Base-by-base conservation (phyloP, 2,113 vertebrate species). In the Clarias gariepinus region DNA sequence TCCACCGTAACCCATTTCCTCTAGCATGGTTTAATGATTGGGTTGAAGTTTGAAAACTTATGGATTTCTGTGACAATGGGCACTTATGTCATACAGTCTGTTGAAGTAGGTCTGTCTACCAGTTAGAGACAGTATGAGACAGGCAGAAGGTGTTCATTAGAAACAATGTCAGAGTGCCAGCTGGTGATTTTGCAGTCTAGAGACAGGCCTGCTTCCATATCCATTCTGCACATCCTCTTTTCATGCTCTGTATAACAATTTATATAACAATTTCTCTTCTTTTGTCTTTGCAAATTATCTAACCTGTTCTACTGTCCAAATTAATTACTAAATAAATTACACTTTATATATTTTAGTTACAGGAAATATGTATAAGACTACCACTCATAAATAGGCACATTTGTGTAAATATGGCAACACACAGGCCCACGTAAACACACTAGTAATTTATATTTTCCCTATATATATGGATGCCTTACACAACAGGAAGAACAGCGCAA, bases 141-240 rank as follows among this genome's bases (percentile, higher is more conserved):
- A 79, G 69, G 19, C 71, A 36, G 82, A 74, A 74, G 52, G 52
- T 76, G 58, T 66, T 79, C 33, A 73, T 74, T n/a, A 82, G 58
- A 78, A 80, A 86, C 63, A 76, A 55, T 81, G 84, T 82, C 78
- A 78, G 36, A 71, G 30, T 85, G 84, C 89, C 90, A 88, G 84
- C 85, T 90, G 88, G 87, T 82, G 78, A 41, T 69, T 63, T 36
- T 47, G 41, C 85, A 74, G 21, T 84, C 57, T 83, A 83, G 64
- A 90, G 83, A 68, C 66, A 82, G 53, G 84, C 60, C 41, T 85
- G 76, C 33, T 86, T 86, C 74, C 86, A 80, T 79, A 80, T 74
- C 41, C 68, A 52, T 23, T 85, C 61, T 77, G 69, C 66, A 85
- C 83, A 82, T 64, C 33, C n/a, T 61, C n/a, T 64, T 55, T 81